Conservation (phyloP, 37 sponge, comb jelly and placozoan species). For the Ephydatia muelleri region DNA sequence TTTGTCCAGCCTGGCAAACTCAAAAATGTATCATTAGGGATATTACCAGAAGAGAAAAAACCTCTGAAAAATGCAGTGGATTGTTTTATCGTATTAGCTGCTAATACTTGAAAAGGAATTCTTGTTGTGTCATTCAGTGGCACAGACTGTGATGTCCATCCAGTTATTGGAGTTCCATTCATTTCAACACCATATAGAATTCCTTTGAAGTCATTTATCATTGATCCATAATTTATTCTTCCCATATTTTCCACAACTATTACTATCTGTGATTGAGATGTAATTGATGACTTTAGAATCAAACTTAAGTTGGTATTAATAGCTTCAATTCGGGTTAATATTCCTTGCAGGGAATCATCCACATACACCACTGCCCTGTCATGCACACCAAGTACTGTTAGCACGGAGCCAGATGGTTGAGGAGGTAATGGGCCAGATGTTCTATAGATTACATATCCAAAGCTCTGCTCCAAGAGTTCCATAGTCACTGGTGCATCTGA, state of each 20-base stretch:
- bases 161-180: constrained; percentile 8
- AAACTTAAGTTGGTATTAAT: constrained; percentile 16
- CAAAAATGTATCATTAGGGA: constrained; percentile 62
- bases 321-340: constrained; percentile 20
- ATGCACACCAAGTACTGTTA: constrained; percentile 43
- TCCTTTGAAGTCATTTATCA: constrained; percentile 79
- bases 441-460: constrained; percentile 79
- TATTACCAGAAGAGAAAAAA: constrained; percentile 2
- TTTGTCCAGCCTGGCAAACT: constrained; percentile 63
- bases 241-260: constrained; percentile 96
- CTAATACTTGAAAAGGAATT: constrained; percentile 3
- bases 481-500: constrained; percentile 50
- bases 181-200: constrained; percentile 55
- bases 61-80: constrained; percentile 42
- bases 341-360: constrained; percentile 39
- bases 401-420: background rate
- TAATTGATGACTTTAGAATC: constrained; percentile 9
- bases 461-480: constrained; percentile 81
- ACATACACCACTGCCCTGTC: constrained; percentile 79
- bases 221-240: constrained; percentile 84
- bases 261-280: constrained; percentile 23
- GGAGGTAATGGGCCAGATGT: background rate
- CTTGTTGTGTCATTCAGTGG: constrained; percentile 60
- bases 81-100: background rate
- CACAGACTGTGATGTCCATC: constrained; percentile 50